Conservation (phyloP, 1,140 invertebrate genomes). For the Pseudomyrmex dendroicus region DNA sequence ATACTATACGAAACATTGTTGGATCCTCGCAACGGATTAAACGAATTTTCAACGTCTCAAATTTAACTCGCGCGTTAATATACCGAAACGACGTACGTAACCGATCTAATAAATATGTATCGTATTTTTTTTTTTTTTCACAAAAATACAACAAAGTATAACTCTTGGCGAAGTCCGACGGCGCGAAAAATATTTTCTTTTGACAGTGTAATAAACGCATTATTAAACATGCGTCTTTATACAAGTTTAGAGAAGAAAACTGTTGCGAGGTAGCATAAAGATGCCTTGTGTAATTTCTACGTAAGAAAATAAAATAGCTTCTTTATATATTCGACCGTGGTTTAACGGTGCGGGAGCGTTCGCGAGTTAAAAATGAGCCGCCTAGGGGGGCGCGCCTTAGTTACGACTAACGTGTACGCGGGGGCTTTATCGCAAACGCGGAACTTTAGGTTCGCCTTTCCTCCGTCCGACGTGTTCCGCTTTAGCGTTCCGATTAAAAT, state of each 20-base stretch:
- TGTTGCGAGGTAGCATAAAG: neutral
- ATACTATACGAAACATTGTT: neutral
- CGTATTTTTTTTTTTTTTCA: no score
- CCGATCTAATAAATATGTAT: neutral
- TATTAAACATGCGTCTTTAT: neutral
- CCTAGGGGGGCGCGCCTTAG: neutral
- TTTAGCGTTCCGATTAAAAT: slow-evolving; percentile 45
- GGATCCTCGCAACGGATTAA: neutral
- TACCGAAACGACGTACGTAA: neutral
- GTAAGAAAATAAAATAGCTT: slow-evolving; percentile 7
- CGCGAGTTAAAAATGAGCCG: slow-evolving; percentile 6
- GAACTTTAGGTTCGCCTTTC: neutral
- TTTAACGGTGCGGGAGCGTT: neutral
- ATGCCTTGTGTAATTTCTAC: slow-evolving; percentile 5
- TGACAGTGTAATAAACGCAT: neutral
- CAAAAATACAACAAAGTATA: neutral
- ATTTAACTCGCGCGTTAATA: neutral
- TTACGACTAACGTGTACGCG: neutral
- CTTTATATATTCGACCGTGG: neutral
- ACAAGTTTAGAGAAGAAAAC: neutral
- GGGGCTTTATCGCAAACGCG: slow-evolving; percentile 36
- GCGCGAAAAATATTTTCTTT: neutral
- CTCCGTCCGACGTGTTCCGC: neutral
- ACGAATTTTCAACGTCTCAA: neutral
- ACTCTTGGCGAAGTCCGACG: neutral